Evolutionary conservation across 2,113 vertebrate genomes (phyloP).

Genomic region (Antigone vipio): DNA sequence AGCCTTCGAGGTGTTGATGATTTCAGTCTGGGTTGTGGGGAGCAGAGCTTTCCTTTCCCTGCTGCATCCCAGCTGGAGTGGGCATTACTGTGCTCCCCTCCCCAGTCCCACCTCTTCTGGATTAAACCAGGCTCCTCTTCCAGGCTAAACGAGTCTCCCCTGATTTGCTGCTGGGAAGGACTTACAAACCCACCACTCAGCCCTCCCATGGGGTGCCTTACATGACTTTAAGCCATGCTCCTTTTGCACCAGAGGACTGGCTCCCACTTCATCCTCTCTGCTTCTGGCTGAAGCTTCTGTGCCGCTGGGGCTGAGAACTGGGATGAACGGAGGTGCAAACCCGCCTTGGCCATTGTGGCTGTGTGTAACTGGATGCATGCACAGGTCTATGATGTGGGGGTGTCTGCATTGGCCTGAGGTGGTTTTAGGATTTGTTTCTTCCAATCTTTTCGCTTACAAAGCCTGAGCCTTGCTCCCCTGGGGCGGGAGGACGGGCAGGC

Average conservation of each 20-base stretch:
- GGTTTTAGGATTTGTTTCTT: background rate
- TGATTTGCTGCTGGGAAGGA: background rate
- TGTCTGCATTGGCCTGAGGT: background rate
- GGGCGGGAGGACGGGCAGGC: background rate
- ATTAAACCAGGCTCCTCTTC: background rate
- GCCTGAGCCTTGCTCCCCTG: background rate
- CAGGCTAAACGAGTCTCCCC: background rate
- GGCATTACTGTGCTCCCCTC: background rate
- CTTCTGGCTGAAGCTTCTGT: background rate
- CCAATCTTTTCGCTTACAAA: background rate
- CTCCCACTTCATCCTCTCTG: background rate
- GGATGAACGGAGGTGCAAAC: background rate
- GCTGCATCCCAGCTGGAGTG: background rate
- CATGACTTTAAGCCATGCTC: background rate
- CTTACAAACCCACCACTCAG: background rate
- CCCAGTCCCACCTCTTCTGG: background rate
- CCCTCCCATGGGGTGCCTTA: background rate
- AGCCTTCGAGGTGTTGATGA: background rate
- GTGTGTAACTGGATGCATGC: background rate
- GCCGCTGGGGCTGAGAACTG: background rate
- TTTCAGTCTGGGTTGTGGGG: fast-evolving
- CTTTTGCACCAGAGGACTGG: background rate
- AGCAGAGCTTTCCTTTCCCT: background rate
- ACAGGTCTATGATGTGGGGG: background rate
- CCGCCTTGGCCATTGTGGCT: background rate